A percentile compares a stretch with the other conserved stretches of the same genome.
These are phyloP conservation scores for Yponomeuta sedellus DNA, from an alignment of 2,888 invertebrate species.

Conservation along the genomic window DNA sequence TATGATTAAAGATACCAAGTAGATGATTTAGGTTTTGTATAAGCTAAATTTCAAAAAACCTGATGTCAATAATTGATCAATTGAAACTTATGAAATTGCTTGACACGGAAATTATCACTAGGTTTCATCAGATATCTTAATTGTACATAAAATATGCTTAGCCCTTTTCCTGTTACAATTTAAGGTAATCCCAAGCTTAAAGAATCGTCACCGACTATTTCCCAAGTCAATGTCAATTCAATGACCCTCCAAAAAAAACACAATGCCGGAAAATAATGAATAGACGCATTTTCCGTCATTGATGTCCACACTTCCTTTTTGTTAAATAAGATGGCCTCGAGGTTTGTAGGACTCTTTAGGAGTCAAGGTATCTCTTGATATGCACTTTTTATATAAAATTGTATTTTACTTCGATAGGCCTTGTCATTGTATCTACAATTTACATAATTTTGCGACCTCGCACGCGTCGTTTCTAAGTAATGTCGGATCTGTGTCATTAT, in stretches of 20 bases:
- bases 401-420: slow-evolving; percentile 47
- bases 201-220: background rate
- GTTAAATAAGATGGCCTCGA: background rate
- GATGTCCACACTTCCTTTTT: background rate
- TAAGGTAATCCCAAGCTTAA: background rate
- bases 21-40: background rate
- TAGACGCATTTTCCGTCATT: slow-evolving; percentile 8
- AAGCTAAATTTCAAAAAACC: background rate
- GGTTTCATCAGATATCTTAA: background rate
- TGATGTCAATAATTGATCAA: background rate
- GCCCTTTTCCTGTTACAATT: background rate
- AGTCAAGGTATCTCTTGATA: slow-evolving; percentile 56
- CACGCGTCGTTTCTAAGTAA: slow-evolving; percentile 10
- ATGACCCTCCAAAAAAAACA: slow-evolving; percentile 6
- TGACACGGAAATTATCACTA: background rate
- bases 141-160: background rate
- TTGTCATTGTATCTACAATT: slow-evolving; percentile 52
- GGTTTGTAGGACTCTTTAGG: slow-evolving; percentile 29
- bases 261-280: background rate
- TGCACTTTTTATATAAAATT: slow-evolving; percentile 39
- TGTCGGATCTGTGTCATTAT: background rate
- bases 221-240: background rate
- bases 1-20: background rate
- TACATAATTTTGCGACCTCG: slow-evolving; percentile 55
- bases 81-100: background rate